phyloP scores from a whole-genome alignment of 2,888 invertebrate genomes.

The Macaria liturata region DNA sequence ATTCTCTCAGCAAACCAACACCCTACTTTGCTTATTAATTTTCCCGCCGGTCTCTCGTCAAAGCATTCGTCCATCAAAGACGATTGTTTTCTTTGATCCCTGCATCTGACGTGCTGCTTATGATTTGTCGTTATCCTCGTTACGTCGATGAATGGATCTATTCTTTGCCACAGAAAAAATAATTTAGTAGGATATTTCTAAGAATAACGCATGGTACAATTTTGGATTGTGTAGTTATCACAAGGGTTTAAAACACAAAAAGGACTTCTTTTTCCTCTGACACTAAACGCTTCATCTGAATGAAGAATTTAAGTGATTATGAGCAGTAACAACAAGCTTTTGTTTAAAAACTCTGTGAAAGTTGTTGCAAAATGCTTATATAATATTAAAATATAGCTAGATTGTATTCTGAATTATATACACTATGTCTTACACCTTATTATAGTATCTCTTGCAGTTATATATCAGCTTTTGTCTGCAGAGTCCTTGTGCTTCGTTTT shows the following conservation, averaged over 20 bases:
- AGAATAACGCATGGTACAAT: too few relatives aligned
- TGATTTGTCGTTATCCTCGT: slow-evolving; percentile 38
- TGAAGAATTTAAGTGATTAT: too few relatives aligned
- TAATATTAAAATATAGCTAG: too few relatives aligned
- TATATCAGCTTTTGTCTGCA: slow-evolving; percentile 25
- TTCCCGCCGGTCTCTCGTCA: slow-evolving; percentile 38
- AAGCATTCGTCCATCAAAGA: slow-evolving; percentile 42
- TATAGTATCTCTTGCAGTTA: slow-evolving; percentile 2
- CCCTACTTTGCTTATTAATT: slow-evolving; percentile 40
- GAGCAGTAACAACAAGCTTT: too few relatives aligned
- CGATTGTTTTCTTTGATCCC: slow-evolving; percentile 45
- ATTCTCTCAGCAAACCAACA: slow-evolving; percentile 16
- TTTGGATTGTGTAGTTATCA: too few relatives aligned
- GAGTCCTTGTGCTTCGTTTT: slow-evolving; percentile 16
- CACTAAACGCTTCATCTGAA: too few relatives aligned
- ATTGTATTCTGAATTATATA: slow-evolving; percentile 1
- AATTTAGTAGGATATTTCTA: background rate
- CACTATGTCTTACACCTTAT: slow-evolving; percentile 8
- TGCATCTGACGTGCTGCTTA: slow-evolving; percentile 41
- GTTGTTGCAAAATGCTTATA: too few relatives aligned
- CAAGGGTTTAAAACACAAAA: too few relatives aligned
- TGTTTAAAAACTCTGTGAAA: too few relatives aligned
- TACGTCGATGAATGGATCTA: slow-evolving; percentile 27
- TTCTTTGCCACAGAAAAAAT: slow-evolving; percentile 12
- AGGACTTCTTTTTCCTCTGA: too few relatives aligned